These are phyloP conservation scores for Cirrhinus molitorella DNA, from an alignment of 2,797 vertebrate genomes.

Conservation along the genomic window DNA sequence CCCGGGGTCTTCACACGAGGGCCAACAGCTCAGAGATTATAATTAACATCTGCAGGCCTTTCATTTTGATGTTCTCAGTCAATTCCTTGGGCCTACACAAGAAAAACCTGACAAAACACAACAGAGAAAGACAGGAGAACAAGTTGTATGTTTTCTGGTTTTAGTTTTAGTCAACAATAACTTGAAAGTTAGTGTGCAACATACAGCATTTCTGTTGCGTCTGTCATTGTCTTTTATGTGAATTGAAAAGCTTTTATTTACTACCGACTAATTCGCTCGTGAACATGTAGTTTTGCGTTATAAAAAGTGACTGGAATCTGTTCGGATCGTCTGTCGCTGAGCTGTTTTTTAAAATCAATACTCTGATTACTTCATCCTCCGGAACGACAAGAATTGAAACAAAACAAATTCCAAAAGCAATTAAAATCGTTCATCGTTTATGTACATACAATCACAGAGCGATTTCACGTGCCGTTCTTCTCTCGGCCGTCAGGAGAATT, in stretches of 20 bases:
- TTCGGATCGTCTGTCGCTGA: background rate
- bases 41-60: slow-evolving; percentile 32
- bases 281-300: background rate
- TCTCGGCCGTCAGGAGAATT: slow-evolving; percentile 31
- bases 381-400: slow-evolving; percentile 23
- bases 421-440: slow-evolving; percentile 45
- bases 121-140: background rate
- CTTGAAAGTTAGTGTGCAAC: background rate
- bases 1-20: background rate
- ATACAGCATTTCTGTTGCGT: background rate
- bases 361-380: background rate
- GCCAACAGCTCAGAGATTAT: slow-evolving; percentile 27
- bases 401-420: slow-evolving; percentile 47
- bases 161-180: background rate
- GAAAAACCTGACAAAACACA: background rate
- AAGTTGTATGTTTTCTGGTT: background rate
- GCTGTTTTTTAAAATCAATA: background rate
- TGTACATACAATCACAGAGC: slow-evolving; percentile 39
- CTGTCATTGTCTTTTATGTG: background rate
- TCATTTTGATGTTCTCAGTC: background rate
- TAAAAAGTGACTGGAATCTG: background rate
- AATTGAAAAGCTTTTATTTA: background rate
- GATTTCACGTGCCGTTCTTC: slow-evolving; percentile 30
- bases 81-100: slow-evolving; percentile 1
- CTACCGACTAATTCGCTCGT: background rate